Base-by-base conservation (phyloP, 2,113 vertebrate genomes). In the Caloenas nicobarica region DNA sequence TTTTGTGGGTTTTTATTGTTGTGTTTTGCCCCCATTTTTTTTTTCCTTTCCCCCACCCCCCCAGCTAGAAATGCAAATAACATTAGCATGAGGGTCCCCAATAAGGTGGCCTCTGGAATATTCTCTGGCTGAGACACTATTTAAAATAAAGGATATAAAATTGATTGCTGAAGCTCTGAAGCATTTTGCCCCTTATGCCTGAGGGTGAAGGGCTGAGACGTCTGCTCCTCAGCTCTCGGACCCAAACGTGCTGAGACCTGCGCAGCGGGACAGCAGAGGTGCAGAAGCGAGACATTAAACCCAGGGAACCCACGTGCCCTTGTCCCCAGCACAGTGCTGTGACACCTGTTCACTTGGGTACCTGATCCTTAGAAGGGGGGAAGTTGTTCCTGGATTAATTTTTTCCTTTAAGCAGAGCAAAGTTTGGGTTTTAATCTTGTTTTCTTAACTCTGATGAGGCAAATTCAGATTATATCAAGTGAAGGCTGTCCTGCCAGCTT, bases 321-420 rank as follows among this genome's bases (percentile, higher is more conserved):
- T 19, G 44, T 46, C 44, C 40, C 44, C 44, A 46, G 56, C 56
- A 60, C 44, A 26, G 53, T 13, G 7, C 7, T 31, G 51, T 3
- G 16, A 33, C 16, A 53, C 42, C 26, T 2, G 0, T 24, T 42
- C 34, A 0, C 10, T 9, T 26, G 18, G 19, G 9, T 15, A 77
- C 26, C 44, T 38, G 13, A 42, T 42, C 33, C 72, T 56, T 24
- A 48, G 53, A 53, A 18, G 14, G 31, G 36, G 7, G 11, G 22
- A 70, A 71, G 73, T 74, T 46, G 23, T 61, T 78, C 58, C 50
- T 61, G 33, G 29, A 53, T 19, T 48, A 19, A 61, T 71, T 23
- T 85, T 86, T 38, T 57, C 26, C 40, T 79, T 58, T 10, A 51
- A 24, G 33, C 12, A 57, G 54, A 84, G 73, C 36, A 66, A 65